Base-by-base conservation (phyloP, 2,113 vertebrate genomes). In the Lampris incognitus region DNA sequence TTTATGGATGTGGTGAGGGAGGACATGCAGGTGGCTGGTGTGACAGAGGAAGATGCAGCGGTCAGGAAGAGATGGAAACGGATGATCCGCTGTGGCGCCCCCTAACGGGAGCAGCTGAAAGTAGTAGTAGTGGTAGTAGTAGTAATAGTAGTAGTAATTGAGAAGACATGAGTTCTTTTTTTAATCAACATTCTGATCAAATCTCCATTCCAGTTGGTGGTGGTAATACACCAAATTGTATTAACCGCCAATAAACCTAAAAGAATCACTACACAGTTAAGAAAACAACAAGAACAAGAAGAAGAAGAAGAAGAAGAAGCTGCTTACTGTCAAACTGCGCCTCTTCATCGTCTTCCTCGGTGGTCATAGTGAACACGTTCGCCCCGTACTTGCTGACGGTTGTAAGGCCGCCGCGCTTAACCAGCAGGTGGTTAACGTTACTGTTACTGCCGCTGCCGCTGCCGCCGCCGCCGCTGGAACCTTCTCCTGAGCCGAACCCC, bases 291-390 rank as follows among this genome's bases (percentile, higher is more conserved):
- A 61, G n/a, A 4, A 55, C 6, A 42, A 11, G 1, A 67, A 56
- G 2, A 10, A 78, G 7, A 63, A 61, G n/a, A 4, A 55, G 4
- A 42, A 11, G 1, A 67, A 56, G 2, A 76, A 74, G 3, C 6
- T 58, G 78, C 93, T 93, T 87, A 95, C 94, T 93, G 87, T 95
- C 94, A 91, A 94, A 95, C 44, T 86, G 88, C 36, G 94, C 86
- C 1, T 92, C 73, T 5, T 80, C 91, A 0, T 93, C 92, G 65
- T 94, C 93, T 40, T 91, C 87, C 9, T 92, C 88, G 52, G 72
- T 83, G 1, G 87, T 77, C 2, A 90, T 68, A 63, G 38, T 74
- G n/a, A 91, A 74, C 37, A 92, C 42, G 41, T 52, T 85, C 0
- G 50, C 6, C 10, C 8, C 71, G 1, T 38, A 70, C n/a, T 6